Percentiles rank a stretch among this genome's conserved stretches.
Evolutionary conservation across 2,888 invertebrate genomes (phyloP).

Genomic region (Sympetrum striolatum): DNA sequence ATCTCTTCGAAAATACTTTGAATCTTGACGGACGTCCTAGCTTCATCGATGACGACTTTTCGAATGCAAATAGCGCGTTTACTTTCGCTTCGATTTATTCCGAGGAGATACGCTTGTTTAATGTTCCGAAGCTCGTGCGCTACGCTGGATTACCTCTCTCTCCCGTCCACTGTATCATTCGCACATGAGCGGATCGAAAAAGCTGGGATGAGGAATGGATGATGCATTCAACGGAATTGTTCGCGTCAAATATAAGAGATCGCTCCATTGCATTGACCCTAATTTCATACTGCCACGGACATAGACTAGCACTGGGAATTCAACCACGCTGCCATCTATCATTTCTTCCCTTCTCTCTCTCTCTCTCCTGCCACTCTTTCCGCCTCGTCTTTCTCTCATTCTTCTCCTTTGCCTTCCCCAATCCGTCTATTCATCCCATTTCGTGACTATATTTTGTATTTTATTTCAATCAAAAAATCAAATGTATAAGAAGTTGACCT

Average conservation of each 20-base stretch:
- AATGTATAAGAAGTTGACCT: no score
- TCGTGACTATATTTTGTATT: no score
- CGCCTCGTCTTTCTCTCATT: background rate
- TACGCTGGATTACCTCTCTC: background rate
- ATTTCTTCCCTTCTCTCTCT: background rate
- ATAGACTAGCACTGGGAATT: background rate
- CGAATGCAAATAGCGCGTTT: background rate
- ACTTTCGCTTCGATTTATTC: background rate
- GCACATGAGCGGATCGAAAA: background rate
- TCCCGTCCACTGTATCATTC: background rate
- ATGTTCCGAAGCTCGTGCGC: background rate
- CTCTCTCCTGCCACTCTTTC: background rate
- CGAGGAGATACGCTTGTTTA: background rate
- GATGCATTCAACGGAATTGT: background rate
- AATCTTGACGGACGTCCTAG: background rate
- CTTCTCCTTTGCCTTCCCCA: background rate
- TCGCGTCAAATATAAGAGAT: background rate
- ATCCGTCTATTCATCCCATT: background rate
- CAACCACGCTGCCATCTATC: background rate
- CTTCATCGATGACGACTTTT: background rate
- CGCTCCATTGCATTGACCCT: conserved; percentile 11
- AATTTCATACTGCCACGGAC: conserved; percentile 4
- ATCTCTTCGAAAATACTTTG: background rate
- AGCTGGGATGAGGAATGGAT: background rate
- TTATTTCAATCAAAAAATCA: no score